Conservation (phyloP, 1,140 invertebrate genomes). For the Drosophila kepulauana region DNA sequence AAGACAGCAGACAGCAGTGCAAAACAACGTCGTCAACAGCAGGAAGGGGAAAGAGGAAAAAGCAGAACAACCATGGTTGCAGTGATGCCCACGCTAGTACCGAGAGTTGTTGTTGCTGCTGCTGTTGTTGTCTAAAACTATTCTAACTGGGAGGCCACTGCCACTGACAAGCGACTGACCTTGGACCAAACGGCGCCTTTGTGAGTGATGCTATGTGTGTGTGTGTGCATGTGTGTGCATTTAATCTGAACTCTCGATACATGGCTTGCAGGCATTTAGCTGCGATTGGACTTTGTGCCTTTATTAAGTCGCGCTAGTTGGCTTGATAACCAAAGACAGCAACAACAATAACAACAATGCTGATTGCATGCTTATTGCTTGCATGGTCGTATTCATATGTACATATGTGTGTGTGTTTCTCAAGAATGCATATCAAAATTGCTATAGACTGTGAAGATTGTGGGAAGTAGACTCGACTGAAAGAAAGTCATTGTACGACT, state of each 20-base stretch:
- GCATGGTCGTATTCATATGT: not conserved
- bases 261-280: slow-evolving; percentile 7
- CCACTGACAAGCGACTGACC: slow-evolving; percentile 20
- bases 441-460: not conserved
- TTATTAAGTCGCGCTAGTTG: slow-evolving; percentile 20
- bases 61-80: no score
- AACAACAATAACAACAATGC: not conserved
- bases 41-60: no score
- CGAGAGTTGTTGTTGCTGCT: not conserved
- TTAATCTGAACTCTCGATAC: slow-evolving; percentile 29
- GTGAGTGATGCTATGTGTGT: slow-evolving; percentile 7
- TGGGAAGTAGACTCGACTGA: no score
- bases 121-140: slow-evolving; percentile 1
- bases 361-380: slow-evolving; percentile 11
- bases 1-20: not conserved
- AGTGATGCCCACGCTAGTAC: slow-evolving; percentile 15
- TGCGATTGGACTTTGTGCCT: slow-evolving; percentile 40
- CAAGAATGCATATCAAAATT: slow-evolving; percentile 12
- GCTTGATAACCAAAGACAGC: slow-evolving; percentile 27
- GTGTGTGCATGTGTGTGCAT: slow-evolving; percentile 4
- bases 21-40: not conserved
- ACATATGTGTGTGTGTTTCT: not conserved
- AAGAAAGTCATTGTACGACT: no score
- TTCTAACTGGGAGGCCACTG: slow-evolving; percentile 14
- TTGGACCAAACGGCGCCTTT: slow-evolving; percentile 19